phyloP scores from a whole-genome alignment of 2,113 vertebrate species.

The mouse (Mus musculus) region GRCm39 chr11:23400501-23401000 shows the following conservation, averaged over 20 bases:
- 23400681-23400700: background rate
- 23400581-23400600: background rate
- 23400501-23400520: too few relatives aligned
- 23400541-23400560: background rate
- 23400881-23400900: background rate
- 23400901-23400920: background rate
- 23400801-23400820: conserved; percentile 7
- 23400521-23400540: background rate
- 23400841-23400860: background rate
- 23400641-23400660: conserved; percentile 7
- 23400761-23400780: background rate
- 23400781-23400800: background rate
- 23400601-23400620: background rate
- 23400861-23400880: conserved; percentile 1
- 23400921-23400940: background rate
- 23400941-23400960: background rate
- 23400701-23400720: background rate
- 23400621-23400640: background rate
- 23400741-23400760: background rate
- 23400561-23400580: too few relatives aligned
- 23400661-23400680: conserved; percentile 18
- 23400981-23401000: background rate
- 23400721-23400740: conserved; percentile 13
- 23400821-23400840: background rate
- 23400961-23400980: background rate